Evolutionary conservation across 2,888 invertebrate species (phyloP), one percentile per base, ranked within the genome.

Genomic region (Agonum fuliginosum): DNA sequence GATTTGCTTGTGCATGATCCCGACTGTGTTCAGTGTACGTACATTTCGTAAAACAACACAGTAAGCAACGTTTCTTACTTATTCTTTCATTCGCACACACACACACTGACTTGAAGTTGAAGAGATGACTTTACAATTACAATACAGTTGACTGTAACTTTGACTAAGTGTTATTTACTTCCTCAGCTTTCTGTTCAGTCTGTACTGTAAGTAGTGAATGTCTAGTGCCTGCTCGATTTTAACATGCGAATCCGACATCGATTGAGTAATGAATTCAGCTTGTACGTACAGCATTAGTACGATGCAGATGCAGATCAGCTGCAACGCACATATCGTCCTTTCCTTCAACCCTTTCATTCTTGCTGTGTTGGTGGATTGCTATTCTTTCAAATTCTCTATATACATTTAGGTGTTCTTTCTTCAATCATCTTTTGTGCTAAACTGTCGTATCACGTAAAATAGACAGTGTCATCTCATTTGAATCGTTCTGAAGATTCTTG

Each of bases 351-450:
- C 27, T 41, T 51, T 30, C 62, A 43, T 65, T 73, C 73, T 73
- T 43, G 65, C 74, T 74, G 65, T 74, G 74, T 74, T 74, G 74
- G 74, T 74, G 74, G 74, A 74, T 43, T 65, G 74, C 74, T 74
- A 74, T 62, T 65, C 43, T 46, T 65, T 62, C n/a, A 62, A 62
- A n/a, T n/a, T n/a, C n/a, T n/a, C n/a, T 46, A 12, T 46, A 46
- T 8, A 46, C 14, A 17, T 46, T 12, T 46, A 46, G 46, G 46
- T 46, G 46, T 17, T 46, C 46, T 46, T 17, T 46, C 46, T 46
- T 46, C 10, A 46, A 46, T 46, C 17, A 46, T 46, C 46, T 46
- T 46, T 46, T 46, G 37, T 46, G 46, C 46, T 46, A 46, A 12
- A 6, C 46, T 17, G 37, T 37, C 37, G 37, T 37, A 37, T 37